These are phyloP conservation scores for Heliothis peltigera DNA, from an alignment of 2,888 invertebrate species.

Conservation along the genomic window DNA sequence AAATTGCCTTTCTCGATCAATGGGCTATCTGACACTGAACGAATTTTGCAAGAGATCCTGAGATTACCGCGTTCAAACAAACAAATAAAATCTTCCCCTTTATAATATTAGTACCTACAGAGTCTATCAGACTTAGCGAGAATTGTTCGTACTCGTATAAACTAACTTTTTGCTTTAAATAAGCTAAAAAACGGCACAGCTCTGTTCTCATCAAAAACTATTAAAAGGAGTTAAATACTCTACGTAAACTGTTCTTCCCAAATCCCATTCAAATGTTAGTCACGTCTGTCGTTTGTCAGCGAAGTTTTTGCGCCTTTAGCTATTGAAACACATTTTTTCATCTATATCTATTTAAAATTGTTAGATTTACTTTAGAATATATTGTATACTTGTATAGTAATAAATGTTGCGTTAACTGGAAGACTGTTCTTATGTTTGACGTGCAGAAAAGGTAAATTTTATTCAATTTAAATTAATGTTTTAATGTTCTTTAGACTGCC, in stretches of 20 bases:
- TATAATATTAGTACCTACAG: no score
- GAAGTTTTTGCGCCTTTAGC: slow-evolving; percentile 21
- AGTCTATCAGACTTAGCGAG: no score
- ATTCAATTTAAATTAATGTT: no score
- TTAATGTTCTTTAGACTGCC: no score
- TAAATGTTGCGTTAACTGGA: not conserved
- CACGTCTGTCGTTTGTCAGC: slow-evolving; percentile 30
- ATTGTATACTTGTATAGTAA: slow-evolving; percentile 20
- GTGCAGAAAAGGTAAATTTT: no score
- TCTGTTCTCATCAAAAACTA: not conserved
- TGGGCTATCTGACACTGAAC: no score
- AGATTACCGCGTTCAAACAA: no score
- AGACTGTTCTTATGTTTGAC: not conserved
- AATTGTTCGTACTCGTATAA: no score
- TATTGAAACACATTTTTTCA: slow-evolving; percentile 29
- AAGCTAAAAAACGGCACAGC: not conserved
- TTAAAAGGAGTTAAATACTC: not conserved
- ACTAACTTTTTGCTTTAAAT: no score
- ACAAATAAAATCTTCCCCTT: no score
- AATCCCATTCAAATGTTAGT: slow-evolving; percentile 20
- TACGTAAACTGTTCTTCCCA: slow-evolving; percentile 18
- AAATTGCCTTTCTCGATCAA: no score
- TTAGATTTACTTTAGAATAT: not conserved
- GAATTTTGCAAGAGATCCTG: no score
- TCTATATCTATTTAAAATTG: slow-evolving; percentile 7